phyloP scores from a whole-genome alignment of 2,797 vertebrate genomes.

The Labroides dimidiatus region DNA sequence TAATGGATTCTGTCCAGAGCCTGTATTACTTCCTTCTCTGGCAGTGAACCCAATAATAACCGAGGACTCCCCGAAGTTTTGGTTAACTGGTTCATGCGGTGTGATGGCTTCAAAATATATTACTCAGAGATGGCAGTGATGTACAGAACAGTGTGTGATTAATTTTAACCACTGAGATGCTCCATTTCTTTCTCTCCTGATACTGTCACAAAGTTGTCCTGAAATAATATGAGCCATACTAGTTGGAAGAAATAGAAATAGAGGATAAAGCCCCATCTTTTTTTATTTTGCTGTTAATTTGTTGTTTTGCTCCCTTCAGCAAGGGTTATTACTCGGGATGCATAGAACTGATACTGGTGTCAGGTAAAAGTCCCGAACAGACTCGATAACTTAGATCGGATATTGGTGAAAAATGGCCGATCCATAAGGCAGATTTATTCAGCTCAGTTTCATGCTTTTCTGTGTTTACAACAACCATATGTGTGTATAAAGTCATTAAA shows the following conservation, averaged over 20 bases:
- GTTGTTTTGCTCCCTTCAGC: too few relatives aligned
- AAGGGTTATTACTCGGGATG: too few relatives aligned
- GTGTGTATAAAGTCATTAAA: too few relatives aligned
- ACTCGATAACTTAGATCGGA: too few relatives aligned
- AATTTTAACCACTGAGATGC: slow-evolving; percentile 6
- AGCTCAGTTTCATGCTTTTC: too few relatives aligned
- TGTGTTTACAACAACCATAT: too few relatives aligned
- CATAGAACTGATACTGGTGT: too few relatives aligned
- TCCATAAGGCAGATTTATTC: too few relatives aligned
- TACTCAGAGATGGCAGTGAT: slow-evolving; percentile 16
- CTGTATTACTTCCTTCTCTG: slow-evolving; percentile 51
- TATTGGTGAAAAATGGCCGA: too few relatives aligned
- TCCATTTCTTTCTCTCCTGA: neutral
- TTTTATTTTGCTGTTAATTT: too few relatives aligned
- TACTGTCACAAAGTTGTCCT: neutral
- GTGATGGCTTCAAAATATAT: slow-evolving; percentile 24
- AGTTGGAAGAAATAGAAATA: neutral
- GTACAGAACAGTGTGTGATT: slow-evolving; percentile 12
- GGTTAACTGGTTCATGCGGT: slow-evolving; percentile 41
- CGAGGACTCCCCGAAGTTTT: slow-evolving; percentile 54
- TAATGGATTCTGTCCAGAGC: slow-evolving; percentile 34
- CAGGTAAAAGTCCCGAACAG: too few relatives aligned
- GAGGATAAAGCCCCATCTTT: too few relatives aligned
- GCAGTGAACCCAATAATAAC: slow-evolving; percentile 51
- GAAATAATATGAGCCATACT: neutral